These are phyloP conservation scores for Protonemura montana DNA, from an alignment of 2,888 invertebrate genomes.

Conservation along the genomic window DNA sequence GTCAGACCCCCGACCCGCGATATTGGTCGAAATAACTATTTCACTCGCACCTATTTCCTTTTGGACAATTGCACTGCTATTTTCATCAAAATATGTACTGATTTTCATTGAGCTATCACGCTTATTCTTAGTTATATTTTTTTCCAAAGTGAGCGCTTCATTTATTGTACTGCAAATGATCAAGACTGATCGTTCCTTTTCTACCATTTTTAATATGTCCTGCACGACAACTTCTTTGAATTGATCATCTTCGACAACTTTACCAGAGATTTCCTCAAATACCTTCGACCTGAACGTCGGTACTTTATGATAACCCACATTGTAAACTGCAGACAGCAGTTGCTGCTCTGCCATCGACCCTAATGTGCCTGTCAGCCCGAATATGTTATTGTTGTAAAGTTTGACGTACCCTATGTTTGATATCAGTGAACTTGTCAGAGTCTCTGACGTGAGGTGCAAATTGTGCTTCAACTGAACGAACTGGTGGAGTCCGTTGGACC, in stretches of 20 bases:
- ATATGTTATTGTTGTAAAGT: not conserved
- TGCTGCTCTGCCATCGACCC: not conserved
- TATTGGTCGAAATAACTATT: not conserved
- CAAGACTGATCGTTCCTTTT: not conserved
- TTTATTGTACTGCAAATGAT: not conserved
- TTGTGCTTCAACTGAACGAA: constrained; percentile 14
- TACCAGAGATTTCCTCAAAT: not conserved
- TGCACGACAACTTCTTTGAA: not conserved
- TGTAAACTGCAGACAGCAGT: not conserved
- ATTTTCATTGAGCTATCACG: not conserved
- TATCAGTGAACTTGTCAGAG: not conserved
- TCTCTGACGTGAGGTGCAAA: not conserved
- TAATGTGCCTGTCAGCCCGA: not conserved
- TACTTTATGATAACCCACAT: not conserved
- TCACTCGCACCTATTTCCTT: not conserved
- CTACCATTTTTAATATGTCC: not conserved
- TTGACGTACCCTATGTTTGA: constrained; percentile 7
- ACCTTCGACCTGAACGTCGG: not conserved
- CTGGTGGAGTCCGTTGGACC: constrained; percentile 5
- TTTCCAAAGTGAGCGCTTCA: not conserved
- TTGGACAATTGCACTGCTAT: not conserved
- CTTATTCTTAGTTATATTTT: not conserved
- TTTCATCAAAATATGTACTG: not conserved
- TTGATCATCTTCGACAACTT: not conserved
- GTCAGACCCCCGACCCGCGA: not conserved